Percentiles rank a stretch among this genome's conserved stretches.
phyloP scores from a whole-genome alignment of 1,140 invertebrate species.

The Anastatus disparis region DNA sequence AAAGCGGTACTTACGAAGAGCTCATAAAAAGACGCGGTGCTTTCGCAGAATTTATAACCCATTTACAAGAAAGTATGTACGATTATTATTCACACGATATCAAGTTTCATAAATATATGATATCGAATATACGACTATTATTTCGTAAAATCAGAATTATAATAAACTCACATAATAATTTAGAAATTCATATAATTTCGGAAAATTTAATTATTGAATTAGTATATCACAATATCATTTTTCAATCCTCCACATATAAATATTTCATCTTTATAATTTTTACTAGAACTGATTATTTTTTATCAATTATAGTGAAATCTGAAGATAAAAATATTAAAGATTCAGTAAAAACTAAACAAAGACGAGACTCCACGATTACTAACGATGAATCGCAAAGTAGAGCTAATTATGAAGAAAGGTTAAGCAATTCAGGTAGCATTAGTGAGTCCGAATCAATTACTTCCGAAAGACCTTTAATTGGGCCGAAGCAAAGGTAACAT shows the following conservation, averaged over 20 bases:
- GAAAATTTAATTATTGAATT: too few relatives aligned
- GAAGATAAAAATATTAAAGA: constrained; percentile 68
- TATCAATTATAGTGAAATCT: constrained; percentile 56
- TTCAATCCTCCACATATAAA: neutral
- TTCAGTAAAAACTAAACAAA: constrained; percentile 79
- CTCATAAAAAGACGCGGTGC: constrained; percentile 83
- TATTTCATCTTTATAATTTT: too few relatives aligned
- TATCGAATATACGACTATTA: neutral
- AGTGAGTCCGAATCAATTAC: constrained; percentile 70
- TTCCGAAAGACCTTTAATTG: constrained; percentile 60
- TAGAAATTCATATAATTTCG: too few relatives aligned
- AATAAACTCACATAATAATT: too few relatives aligned
- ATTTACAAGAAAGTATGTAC: constrained; percentile 77
- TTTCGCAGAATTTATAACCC: constrained; percentile 84
- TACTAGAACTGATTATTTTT: too few relatives aligned
- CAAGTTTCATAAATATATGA: too few relatives aligned
- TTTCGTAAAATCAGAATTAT: neutral
- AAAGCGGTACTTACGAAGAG: constrained; percentile 86
- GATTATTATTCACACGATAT: too few relatives aligned
- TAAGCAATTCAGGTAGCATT: constrained; percentile 71
- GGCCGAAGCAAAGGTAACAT: constrained; percentile 62
- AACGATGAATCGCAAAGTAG: constrained; percentile 73
- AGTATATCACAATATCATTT: too few relatives aligned
- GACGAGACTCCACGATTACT: constrained; percentile 76
- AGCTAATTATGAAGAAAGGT: constrained; percentile 71